Evolutionary conservation across 1,140 invertebrate genomes (phyloP).

Genomic region (Papilio machaon): DNA sequence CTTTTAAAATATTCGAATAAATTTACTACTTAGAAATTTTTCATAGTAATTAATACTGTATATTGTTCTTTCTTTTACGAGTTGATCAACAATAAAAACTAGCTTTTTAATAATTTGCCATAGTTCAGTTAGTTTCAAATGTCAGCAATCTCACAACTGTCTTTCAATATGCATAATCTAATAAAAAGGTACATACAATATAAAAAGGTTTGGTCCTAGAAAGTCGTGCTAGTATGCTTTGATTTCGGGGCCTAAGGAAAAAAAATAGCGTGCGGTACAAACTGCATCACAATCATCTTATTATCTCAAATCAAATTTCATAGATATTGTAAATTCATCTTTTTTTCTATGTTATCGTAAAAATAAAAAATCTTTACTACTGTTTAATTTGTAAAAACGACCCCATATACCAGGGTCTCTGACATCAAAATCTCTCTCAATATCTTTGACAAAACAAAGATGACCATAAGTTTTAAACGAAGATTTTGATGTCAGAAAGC

Average conservation of each 20-base stretch:
- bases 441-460: too few species aligned
- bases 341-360: too few species aligned
- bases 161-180: slow-evolving; percentile 34
- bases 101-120: neutral
- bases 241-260: slow-evolving; percentile 1
- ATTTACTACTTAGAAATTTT: neutral
- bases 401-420: too few species aligned
- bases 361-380: too few species aligned
- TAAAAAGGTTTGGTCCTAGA: slow-evolving; percentile 38
- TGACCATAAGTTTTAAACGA: too few species aligned
- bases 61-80: neutral
- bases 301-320: neutral
- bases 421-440: too few species aligned
- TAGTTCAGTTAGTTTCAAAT: neutral
- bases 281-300: neutral
- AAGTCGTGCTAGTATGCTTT: slow-evolving; percentile 22
- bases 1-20: neutral
- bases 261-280: neutral
- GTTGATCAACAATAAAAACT: neutral
- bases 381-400: too few species aligned
- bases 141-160: slow-evolving; percentile 18
- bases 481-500: too few species aligned
- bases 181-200: slow-evolving; percentile 16
- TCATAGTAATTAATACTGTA: neutral
- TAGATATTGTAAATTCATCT: neutral